phyloP scores from a whole-genome alignment of 2,113 vertebrate genomes.

The Oophaga pumilio region DNA sequence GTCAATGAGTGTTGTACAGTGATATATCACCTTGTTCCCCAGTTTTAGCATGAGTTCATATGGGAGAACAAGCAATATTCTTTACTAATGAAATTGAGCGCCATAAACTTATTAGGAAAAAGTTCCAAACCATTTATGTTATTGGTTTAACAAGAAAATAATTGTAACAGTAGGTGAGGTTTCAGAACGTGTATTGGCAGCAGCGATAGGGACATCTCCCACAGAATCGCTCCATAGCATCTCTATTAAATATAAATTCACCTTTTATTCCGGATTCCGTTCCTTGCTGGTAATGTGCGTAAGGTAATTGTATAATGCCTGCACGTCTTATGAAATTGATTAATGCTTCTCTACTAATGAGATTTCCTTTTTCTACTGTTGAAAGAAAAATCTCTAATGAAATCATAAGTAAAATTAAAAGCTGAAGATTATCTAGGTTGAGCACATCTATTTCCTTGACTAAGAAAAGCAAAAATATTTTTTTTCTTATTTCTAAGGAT shows the following conservation, averaged over 20 bases:
- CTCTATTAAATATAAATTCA: neutral
- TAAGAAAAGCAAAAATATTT: neutral
- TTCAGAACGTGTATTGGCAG: neutral
- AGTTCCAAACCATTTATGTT: neutral
- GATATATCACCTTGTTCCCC: too few species aligned
- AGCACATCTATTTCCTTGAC: neutral
- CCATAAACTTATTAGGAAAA: neutral
- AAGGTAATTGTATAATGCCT: slow-evolving; percentile 4
- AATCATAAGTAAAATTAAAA: slow-evolving; percentile 18
- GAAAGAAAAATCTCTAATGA: slow-evolving; percentile 6
- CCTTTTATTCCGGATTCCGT: neutral
- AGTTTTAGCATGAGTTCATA: too few species aligned
- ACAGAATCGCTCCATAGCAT: neutral
- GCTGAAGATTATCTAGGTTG: neutral
- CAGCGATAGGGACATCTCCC: slow-evolving; percentile 3
- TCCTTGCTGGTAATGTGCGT: neutral
- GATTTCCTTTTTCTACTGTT: neutral
- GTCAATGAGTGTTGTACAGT: too few species aligned
- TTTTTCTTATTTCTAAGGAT: neutral
- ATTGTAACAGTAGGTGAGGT: neutral
- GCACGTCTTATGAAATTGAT: neutral
- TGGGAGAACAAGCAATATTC: too few species aligned
- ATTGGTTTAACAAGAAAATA: neutral
- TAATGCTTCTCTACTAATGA: slow-evolving; percentile 7
- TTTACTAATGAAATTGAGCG: neutral